Evolutionary conservation across 2,113 vertebrate genomes (phyloP).

Genomic region (Halcyon senegalensis): DNA sequence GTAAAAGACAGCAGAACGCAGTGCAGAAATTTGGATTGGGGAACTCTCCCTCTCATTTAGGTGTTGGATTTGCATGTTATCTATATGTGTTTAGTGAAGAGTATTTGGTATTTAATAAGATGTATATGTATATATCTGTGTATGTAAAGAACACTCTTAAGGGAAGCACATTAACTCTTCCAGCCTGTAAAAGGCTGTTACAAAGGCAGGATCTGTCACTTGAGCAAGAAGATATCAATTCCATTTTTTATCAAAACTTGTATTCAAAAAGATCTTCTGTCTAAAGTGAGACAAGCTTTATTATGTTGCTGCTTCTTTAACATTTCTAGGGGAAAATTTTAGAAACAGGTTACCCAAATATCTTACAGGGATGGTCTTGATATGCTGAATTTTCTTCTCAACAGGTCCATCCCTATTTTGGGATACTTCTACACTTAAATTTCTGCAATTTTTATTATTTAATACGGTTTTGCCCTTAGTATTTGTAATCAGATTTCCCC

Average conservation of each 20-base stretch:
- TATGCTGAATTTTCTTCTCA: neutral
- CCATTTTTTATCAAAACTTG: neutral
- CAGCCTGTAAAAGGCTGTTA: neutral
- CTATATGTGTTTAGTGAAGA: neutral
- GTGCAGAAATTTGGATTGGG: neutral
- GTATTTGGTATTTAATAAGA: neutral
- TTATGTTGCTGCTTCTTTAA: neutral
- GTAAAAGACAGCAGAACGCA: neutral
- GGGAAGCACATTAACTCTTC: neutral
- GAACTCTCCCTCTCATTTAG: neutral
- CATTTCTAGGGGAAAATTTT: neutral
- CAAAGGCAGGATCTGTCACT: neutral
- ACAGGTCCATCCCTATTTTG: neutral
- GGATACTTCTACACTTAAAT: neutral
- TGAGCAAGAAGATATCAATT: neutral
- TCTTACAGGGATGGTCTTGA: neutral
- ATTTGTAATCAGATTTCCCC: neutral
- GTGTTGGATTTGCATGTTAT: neutral
- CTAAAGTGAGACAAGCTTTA: neutral
- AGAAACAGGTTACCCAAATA: neutral
- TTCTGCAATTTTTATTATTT: neutral
- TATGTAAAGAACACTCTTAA: neutral
- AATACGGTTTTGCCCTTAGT: neutral
- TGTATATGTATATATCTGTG: neutral
- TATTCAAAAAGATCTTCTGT: neutral